These are phyloP conservation scores for Pristiophorus japonicus DNA, from an alignment of 2,113 vertebrate genomes.

Conservation along the genomic window DNA sequence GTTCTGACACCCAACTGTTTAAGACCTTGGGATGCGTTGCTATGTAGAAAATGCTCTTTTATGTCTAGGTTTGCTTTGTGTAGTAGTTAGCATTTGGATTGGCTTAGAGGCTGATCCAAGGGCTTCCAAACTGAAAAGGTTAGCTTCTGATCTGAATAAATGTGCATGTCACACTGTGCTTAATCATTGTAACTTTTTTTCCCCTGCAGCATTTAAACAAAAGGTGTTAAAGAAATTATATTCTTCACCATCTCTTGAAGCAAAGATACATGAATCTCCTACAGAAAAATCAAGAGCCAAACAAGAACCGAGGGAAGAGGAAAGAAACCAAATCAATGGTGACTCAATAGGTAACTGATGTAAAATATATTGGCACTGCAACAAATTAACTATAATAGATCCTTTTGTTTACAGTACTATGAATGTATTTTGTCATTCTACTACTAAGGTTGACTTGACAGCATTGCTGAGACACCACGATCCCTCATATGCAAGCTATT, in stretches of 20 bases:
- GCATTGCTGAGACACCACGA: background rate
- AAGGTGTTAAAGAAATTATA: conserved; percentile 8
- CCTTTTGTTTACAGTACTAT: background rate
- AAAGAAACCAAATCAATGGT: background rate
- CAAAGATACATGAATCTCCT: background rate
- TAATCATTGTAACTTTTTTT: background rate
- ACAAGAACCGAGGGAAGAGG: background rate
- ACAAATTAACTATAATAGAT: background rate
- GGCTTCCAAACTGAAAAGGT: background rate
- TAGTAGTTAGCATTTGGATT: background rate
- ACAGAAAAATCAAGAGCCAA: background rate
- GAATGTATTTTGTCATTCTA: background rate
- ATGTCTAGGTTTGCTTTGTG: background rate
- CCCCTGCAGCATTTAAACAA: background rate
- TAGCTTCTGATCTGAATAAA: background rate
- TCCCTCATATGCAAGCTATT: background rate
- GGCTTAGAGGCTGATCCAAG: too few species aligned
- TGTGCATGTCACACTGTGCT: background rate
- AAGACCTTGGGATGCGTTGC: background rate
- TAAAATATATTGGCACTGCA: background rate
- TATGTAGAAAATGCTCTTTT: background rate
- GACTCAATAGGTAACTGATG: background rate
- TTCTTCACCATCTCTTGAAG: background rate
- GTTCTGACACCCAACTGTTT: background rate
- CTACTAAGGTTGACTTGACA: background rate